Percentiles rank a stretch among this genome's conserved stretches.
These are phyloP conservation scores for Metacarcinus magister DNA, from an alignment of 2,888 invertebrate species.

Conservation along the genomic window DNA sequence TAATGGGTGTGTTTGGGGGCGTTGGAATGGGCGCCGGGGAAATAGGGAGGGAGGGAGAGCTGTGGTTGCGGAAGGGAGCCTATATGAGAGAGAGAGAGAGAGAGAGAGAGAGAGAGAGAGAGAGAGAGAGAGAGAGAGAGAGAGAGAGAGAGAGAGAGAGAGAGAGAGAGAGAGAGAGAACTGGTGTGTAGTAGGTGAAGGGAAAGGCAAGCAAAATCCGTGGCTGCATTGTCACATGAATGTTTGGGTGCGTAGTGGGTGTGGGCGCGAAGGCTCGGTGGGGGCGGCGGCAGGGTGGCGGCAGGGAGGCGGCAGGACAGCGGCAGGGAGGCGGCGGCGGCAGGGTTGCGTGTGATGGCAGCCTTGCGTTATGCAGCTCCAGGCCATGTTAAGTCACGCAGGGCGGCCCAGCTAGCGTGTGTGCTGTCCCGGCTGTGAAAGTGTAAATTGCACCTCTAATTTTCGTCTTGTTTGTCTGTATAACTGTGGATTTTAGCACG, in stretches of 20 bases:
- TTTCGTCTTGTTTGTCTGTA: not conserved
- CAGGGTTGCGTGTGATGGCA: not conserved
- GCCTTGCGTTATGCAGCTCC: not conserved
- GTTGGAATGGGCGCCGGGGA: not conserved
- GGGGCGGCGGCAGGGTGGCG: not conserved
- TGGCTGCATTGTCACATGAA: conserved; percentile 36
- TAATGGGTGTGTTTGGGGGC: not conserved
- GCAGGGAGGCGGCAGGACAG: not conserved
- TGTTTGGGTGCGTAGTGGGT: conserved; percentile 19
- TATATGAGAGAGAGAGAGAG: conserved; percentile 10
- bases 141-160: conserved; percentile 7
- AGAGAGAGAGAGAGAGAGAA: not conserved
- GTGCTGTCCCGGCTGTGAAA: not conserved
- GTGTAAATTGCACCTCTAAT: conserved; percentile 11
- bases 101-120: conserved; percentile 48
- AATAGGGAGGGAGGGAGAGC: conserved; percentile 2
- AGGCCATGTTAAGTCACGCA: not conserved
- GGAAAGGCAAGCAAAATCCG: not conserved
- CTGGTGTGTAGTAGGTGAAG: not conserved
- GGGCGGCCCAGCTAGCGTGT: not conserved
- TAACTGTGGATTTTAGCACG: not conserved
- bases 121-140: conserved; percentile 42
- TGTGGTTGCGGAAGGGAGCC: not conserved
- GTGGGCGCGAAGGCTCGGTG: not conserved
- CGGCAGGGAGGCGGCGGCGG: not conserved